These are phyloP conservation scores for Arctocebus calabarensis DNA, from an alignment of 2,797 vertebrate species.

Conservation along the genomic window DNA sequence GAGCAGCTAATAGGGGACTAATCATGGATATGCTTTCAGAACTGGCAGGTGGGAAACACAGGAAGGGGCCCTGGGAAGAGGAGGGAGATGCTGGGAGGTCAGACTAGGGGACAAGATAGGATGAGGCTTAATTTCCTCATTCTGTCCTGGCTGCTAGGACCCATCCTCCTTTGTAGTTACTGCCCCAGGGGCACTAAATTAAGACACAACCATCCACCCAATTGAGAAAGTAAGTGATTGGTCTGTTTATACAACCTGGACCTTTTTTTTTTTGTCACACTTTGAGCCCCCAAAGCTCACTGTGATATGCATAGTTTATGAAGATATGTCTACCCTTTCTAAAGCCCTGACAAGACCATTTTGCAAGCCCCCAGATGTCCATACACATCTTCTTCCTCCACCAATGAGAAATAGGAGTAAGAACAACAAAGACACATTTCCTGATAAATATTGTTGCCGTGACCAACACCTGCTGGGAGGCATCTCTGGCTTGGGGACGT, in stretches of 20 bases:
- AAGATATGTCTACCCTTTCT: not conserved
- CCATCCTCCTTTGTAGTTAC: not conserved
- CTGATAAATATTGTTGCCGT: not conserved
- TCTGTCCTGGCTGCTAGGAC: not conserved
- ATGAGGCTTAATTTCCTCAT: not conserved
- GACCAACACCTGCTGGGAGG: not conserved
- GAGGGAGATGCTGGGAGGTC: not conserved
- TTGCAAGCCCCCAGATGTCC: not conserved
- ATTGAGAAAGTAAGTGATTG: not conserved
- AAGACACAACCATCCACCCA: not conserved
- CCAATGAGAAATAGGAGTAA: not conserved
- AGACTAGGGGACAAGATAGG: not conserved
- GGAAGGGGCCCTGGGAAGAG: not conserved
- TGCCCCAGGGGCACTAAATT: not conserved
- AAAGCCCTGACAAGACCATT: not conserved
- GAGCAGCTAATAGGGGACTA: not conserved
- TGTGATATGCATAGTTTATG: not conserved
- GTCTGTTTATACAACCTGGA: not conserved
- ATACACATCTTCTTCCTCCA: not conserved
- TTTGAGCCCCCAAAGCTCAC: not conserved
- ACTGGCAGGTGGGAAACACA: not conserved
- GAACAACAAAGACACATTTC: not conserved
- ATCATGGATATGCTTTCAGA: not conserved
- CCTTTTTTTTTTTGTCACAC: not conserved
- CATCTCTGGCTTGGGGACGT: not conserved